A percentile compares a stretch with the other conserved stretches of the same genome.
phyloP scores from a whole-genome alignment of 2,113 vertebrate genomes.

The Callocephalon fimbriatum region DNA sequence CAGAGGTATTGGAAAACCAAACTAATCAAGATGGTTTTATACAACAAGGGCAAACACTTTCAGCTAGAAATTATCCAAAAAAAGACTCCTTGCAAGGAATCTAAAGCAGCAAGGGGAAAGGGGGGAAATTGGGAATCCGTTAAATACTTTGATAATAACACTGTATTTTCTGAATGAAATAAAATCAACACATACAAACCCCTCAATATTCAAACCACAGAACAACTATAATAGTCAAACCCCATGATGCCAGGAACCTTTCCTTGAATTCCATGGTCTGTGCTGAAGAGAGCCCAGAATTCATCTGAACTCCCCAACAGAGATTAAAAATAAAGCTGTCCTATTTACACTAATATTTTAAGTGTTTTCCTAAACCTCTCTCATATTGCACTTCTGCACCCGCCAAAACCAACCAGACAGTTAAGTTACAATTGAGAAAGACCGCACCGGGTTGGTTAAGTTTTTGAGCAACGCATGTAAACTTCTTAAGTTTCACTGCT shows the following conservation, averaged over 20 bases:
- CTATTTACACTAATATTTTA: not conserved
- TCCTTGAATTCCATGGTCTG: not conserved
- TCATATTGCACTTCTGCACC: not conserved
- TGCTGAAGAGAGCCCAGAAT: not conserved
- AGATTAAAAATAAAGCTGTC: not conserved
- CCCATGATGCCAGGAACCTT: not conserved
- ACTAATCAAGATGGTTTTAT: not conserved
- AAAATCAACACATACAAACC: not conserved
- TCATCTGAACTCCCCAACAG: not conserved
- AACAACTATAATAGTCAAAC: not conserved
- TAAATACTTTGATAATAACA: not conserved
- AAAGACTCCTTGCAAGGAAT: not conserved
- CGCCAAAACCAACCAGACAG: not conserved
- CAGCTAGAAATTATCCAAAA: not conserved
- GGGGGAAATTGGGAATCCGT: not conserved
- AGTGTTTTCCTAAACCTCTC: not conserved
- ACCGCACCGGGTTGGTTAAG: rapidly evolving
- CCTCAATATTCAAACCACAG: not conserved
- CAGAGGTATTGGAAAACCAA: not conserved
- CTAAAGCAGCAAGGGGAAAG: not conserved
- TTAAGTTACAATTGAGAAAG: not conserved
- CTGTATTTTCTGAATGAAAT: not conserved
- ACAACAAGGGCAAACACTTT: not conserved
- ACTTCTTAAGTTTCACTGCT: not conserved
- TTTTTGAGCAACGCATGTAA: not conserved